Evolutionary conservation across 2,113 vertebrate species (phyloP).

Genomic region (Lepidothrix coronata): DNA sequence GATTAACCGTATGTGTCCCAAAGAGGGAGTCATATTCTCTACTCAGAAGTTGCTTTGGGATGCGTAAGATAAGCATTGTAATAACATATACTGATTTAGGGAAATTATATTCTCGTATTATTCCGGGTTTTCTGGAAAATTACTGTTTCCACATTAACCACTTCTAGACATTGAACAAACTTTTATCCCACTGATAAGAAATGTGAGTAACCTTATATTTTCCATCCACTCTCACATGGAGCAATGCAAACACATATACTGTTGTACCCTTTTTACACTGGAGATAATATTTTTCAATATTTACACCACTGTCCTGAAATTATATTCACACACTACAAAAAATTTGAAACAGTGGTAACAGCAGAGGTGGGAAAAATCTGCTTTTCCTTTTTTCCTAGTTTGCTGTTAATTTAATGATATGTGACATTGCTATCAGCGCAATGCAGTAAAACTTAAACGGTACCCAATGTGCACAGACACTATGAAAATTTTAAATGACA

Average conservation of each 20-base stretch:
- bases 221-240: not conserved
- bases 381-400: slow-evolving; percentile 12
- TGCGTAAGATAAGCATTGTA: not conserved
- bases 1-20: not conserved
- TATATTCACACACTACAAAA: slow-evolving; percentile 7
- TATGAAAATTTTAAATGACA: slow-evolving; percentile 63
- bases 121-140: not conserved
- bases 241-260: not conserved
- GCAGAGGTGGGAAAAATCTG: not conserved
- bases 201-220: not conserved
- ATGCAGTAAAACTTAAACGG: slow-evolving; percentile 66
- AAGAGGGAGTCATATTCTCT: not conserved
- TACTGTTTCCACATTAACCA: not conserved
- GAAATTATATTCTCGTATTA: not conserved
- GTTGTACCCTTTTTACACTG: not conserved
- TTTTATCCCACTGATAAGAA: not conserved
- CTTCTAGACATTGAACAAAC: not conserved
- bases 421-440: slow-evolving; percentile 52
- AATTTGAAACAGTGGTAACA: slow-evolving; percentile 3
- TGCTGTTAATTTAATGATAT: slow-evolving; percentile 68
- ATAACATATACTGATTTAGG: not conserved
- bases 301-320: not conserved
- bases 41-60: not conserved
- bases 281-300: not conserved
- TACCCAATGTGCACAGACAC: slow-evolving; percentile 62